Base-by-base conservation (phyloP, 2,797 vertebrate genomes). In the Pagetopsis macropterus region DNA sequence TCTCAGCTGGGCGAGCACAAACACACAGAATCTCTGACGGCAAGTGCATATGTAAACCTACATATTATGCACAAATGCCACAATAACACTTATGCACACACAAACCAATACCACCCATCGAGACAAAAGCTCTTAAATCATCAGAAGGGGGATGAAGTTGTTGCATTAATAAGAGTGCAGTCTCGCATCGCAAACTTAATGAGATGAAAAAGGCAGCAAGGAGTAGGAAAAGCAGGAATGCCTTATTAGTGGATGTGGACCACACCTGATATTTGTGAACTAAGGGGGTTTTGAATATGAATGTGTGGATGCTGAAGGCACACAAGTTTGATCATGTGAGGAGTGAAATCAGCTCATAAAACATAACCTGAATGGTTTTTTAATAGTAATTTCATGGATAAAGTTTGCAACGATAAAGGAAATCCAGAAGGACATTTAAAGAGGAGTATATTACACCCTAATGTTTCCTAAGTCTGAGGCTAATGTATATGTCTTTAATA, bases 131-230 rank as follows among this genome's bases (percentile, higher is more conserved):
- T 72, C 60, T 76, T 17, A 69, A 64, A 75, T 79, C 62, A 79
- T 49, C 9, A 65, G 49, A 72, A 73, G 69, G 46, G 65, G 70
- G 65, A 45, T 57, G 40, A 85, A 83, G 78, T 72, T 76, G 57
- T 58, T 49, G 68, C 83, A 88, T 90, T 88, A 90, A 91, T 89
- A 88, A 87, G 81, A 76, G 68, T 79, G 79, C 64, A 81, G 75
- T 68, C 41, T 52, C 14, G 54, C 77, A 78, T 64, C 4, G 15
- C 50, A 65, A 60, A 75, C 27, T 75, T 74, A 46, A 48, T 65
- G 16, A 77, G 69, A 89, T 84, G 45, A 86, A 88, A 84, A 87
- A 86, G 68, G 78, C 73, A 83, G 67, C 12, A 43, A 54, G 40
- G 37, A 65, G n/a, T 46, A 56, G 67, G 83, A 73, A 60, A 82